Conservation (phyloP, 2,888 invertebrate species). For the Lottia gigantea region DNA sequence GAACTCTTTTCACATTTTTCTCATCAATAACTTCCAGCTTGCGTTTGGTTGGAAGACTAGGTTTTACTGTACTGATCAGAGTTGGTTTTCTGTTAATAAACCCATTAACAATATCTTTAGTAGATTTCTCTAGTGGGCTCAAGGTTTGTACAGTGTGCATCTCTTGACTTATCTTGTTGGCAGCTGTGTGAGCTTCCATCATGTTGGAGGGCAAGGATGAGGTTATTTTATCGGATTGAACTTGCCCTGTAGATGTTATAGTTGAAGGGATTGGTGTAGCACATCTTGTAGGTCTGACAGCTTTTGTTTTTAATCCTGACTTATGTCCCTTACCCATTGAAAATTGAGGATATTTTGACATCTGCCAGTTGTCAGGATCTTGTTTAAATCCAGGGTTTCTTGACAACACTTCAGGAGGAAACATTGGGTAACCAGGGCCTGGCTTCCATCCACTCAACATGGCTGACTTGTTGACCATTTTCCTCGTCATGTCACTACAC, state of each 20-base stretch:
- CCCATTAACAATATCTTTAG: conserved; percentile 2
- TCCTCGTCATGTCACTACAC: not conserved
- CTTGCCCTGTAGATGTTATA: conserved; percentile 12
- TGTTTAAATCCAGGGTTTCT: not conserved
- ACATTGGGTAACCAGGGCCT: not conserved
- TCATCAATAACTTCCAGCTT: not conserved
- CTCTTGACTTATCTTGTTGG: not conserved
- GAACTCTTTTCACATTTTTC: conserved; percentile 25
- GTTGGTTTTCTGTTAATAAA: conserved; percentile 4
- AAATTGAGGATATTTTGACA: not conserved
- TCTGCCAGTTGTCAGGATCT: not conserved
- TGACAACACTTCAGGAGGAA: not conserved
- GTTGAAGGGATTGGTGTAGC: conserved; percentile 11
- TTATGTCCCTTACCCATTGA: not conserved
- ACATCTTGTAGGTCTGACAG: not conserved
- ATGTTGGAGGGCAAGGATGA: conserved; percentile 7
- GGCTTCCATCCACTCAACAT: conserved; percentile 1
- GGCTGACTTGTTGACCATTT: conserved; percentile 5
- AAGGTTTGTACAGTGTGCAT: conserved; percentile 1
- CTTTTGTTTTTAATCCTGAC: not conserved
- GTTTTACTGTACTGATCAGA: not conserved
- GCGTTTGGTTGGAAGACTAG: not conserved
- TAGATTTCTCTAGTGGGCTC: conserved; percentile 15
- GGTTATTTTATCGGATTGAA: not conserved
- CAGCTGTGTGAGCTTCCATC: not conserved